phyloP scores from a whole-genome alignment of 2,113 vertebrate genomes.

The Colius striatus region DNA sequence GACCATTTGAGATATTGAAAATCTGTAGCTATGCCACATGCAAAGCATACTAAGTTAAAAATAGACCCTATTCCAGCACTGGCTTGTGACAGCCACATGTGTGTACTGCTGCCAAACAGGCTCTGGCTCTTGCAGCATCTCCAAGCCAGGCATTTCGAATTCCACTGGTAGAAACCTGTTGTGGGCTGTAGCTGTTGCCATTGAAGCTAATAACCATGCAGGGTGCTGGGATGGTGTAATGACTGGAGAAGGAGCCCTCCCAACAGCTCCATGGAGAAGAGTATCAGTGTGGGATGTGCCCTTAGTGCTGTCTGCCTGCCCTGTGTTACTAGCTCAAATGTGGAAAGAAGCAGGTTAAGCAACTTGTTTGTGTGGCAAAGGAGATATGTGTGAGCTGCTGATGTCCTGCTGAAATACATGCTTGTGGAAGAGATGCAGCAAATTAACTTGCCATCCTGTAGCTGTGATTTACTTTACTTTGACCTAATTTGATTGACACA shows the following conservation, averaged over 20 bases:
- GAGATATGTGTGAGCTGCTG: not conserved
- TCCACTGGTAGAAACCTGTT: not conserved
- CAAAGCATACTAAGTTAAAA: not conserved
- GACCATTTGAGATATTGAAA: not conserved
- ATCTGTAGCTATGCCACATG: not conserved
- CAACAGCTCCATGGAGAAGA: not conserved
- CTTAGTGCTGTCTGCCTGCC: not conserved
- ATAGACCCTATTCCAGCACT: not conserved
- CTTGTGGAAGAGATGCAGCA: not conserved
- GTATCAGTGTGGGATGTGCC: not conserved
- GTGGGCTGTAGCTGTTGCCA: not conserved
- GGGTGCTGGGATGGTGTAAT: not conserved
- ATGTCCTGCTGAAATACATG: not conserved
- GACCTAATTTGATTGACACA: not conserved
- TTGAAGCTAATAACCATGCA: accelerated
- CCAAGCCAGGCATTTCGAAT: not conserved
- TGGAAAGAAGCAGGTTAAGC: not conserved
- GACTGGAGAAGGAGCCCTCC: not conserved
- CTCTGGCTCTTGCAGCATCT: not conserved
- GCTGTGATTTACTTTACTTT: conserved; percentile 16
- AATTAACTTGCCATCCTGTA: not conserved
- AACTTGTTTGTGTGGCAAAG: not conserved
- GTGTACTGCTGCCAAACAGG: not conserved
- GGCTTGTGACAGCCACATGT: not conserved
- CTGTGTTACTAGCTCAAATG: accelerated